Conservation (phyloP, 2,797 vertebrate genomes). For the Crypturellus tataupa region DNA sequence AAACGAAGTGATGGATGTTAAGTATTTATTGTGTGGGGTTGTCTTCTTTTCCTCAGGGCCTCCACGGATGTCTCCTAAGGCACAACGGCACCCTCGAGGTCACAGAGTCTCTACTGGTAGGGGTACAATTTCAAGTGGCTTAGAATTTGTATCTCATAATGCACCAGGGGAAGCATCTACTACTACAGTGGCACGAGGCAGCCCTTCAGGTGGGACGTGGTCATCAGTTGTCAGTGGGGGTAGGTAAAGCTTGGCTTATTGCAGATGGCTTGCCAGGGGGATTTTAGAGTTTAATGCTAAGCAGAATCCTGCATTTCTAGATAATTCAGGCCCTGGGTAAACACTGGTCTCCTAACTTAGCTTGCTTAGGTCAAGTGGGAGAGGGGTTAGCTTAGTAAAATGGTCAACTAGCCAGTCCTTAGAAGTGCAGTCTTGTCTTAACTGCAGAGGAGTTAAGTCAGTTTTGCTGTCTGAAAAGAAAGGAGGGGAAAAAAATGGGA, state of each 20-base stretch:
- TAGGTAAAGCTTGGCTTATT: conserved; percentile 79
- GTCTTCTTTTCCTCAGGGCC: conserved; percentile 87
- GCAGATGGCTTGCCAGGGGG: conserved; percentile 53
- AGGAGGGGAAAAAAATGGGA: background rate
- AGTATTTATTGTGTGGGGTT: conserved; percentile 70
- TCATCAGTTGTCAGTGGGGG: conserved; percentile 98
- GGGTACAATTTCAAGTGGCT: conserved; percentile 88
- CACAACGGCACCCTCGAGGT: conserved; percentile 94
- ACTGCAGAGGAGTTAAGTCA: background rate
- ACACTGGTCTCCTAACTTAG: background rate
- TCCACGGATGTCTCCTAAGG: conserved; percentile 99
- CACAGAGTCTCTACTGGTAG: conserved; percentile 94
- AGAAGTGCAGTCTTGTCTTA: background rate
- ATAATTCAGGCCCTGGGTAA: conserved; percentile 8
- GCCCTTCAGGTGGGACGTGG: conserved; percentile 95
- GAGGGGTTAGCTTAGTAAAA: conserved; percentile 1
- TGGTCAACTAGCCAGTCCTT: background rate
- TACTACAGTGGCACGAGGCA: conserved; percentile 89
- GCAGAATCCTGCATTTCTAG: conserved; percentile 14
- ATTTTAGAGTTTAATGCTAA: conserved; percentile 34
- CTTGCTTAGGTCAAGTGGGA: background rate
- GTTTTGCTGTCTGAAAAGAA: background rate
- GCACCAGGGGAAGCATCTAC: conserved; percentile 88
- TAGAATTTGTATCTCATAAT: conserved; percentile 94
- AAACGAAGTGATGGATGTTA: background rate